phyloP scores from a whole-genome alignment of 1,140 invertebrate genomes.

The Bactericera cockerelli region DNA sequence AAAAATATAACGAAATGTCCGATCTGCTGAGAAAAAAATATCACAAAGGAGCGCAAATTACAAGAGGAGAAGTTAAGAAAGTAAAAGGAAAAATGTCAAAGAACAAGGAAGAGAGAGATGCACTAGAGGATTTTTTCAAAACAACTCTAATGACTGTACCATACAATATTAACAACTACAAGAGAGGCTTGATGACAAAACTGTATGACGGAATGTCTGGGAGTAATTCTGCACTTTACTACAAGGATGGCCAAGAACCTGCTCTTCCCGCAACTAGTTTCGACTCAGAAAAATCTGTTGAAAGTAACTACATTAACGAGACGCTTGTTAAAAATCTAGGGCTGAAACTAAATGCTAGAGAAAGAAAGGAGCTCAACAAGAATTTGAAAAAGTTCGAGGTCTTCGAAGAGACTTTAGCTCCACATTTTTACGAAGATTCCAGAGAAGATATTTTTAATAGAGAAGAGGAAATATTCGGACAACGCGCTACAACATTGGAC shows the following conservation, averaged over 20 bases:
- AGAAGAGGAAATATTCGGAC: neutral
- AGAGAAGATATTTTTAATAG: neutral
- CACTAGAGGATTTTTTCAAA: neutral
- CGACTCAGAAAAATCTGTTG: neutral
- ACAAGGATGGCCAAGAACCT: neutral
- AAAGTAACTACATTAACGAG: constrained; percentile 1
- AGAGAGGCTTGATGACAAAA: neutral
- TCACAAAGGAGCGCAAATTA: neutral
- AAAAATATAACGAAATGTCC: neutral
- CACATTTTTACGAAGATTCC: neutral
- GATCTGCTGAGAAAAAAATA: neutral
- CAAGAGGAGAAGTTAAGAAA: neutral
- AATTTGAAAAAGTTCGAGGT: neutral
- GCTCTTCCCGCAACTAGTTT: neutral
- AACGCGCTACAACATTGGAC: neutral
- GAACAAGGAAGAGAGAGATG: neutral
- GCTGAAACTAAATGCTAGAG: neutral
- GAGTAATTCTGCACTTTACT: neutral
- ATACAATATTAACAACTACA: neutral
- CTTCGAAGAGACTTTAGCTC: neutral
- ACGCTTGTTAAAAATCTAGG: neutral
- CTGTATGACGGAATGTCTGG: neutral
- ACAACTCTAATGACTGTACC: neutral
- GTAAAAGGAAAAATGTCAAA: neutral
- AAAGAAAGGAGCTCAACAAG: neutral